Base-by-base conservation (phyloP, 2,797 vertebrate genomes). In the Echiichthys vipera region DNA sequence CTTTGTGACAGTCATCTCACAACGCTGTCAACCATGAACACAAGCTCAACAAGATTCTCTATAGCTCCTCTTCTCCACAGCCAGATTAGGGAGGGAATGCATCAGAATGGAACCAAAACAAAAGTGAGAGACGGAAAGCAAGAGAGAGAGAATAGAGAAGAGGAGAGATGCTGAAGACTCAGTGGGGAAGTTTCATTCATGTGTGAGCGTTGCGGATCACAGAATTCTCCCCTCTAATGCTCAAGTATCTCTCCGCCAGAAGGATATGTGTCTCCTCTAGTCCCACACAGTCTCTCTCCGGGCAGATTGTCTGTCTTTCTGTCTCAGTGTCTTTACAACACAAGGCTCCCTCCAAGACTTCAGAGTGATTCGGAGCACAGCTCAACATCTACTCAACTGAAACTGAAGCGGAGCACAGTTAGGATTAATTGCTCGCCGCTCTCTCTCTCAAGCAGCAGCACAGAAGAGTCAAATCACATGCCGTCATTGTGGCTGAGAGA, bases 1-100 rank as follows among this genome's bases (percentile, higher is more conserved):
- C 91, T 92, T 93, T 93, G 93, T 94, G 92, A 92, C 92, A 88
- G 89, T 93, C 90, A 90, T 93, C 93, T 93, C 89, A 77, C 84
- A 81, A 87, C 80, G 79, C 88, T 70, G 88, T 91, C 91, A 90
- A 89, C 89, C 93, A 89, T 94, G 92, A 92, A 93, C 84, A 81
- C 88, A 83, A 78, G 88, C 91, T 90, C 88, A 88, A 90, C 88
- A 82, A 89, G 85, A 92, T 92, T 89, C 88, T 90, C 84, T 85
- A 71, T 78, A 86, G 90, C 85, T 84, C 63, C 72, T 79, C 69
- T 80, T 83, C 79, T 85, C 81, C 78, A 84, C 83, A 77, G 83
- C 86, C 84, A 90, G 91, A 94, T 94, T 92, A 94, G 84, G 85
- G 83, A 85, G 86, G 79, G 89, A 88, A 89, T 56, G 83, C 84